Evolutionary conservation across 2,797 vertebrate genomes (phyloP).

Genomic region (Sebastes melanostomus): DNA sequence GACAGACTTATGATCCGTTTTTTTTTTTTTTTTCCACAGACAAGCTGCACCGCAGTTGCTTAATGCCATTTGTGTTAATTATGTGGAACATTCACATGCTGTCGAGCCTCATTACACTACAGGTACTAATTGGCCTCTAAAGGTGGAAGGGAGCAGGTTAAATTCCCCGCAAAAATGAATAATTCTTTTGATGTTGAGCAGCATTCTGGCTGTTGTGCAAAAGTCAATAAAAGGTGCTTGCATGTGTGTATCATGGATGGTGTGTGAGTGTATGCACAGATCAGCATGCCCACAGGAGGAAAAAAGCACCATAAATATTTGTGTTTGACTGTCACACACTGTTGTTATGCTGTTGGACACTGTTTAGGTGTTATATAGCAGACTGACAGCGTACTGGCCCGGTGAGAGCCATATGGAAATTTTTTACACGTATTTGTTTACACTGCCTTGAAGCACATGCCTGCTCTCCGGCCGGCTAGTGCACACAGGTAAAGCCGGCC

Average conservation of each 20-base stretch:
- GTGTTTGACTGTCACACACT: conserved; percentile 36
- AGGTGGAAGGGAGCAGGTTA: conserved; percentile 70
- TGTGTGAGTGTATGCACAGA: conserved; percentile 9
- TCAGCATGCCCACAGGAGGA: conserved; percentile 16
- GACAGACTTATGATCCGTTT: conserved; percentile 38
- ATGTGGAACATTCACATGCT: conserved; percentile 78
- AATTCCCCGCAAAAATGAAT: conserved; percentile 71
- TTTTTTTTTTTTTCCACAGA: conserved; percentile 9
- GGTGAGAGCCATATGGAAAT: conserved; percentile 54
- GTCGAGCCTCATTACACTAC: conserved; percentile 79
- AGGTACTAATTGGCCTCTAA: conserved; percentile 80
- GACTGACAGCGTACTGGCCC: conserved; percentile 37
- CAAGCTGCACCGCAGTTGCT: conserved; percentile 60
- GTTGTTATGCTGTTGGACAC: conserved; percentile 32
- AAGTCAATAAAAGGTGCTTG: conserved; percentile 57
- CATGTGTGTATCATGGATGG: conserved; percentile 18
- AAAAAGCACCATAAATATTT: conserved; percentile 11
- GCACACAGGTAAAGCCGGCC: conserved; percentile 41
- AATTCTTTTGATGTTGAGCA: conserved; percentile 74
- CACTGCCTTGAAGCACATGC: conserved; percentile 50
- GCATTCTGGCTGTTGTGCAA: conserved; percentile 50
- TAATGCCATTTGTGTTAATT: conserved; percentile 83
- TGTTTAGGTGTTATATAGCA: conserved; percentile 19
- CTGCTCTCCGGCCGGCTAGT: conserved; percentile 19
- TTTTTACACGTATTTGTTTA: conserved; percentile 41